Percentiles rank a stretch among this genome's conserved stretches.
Conservation (phyloP, 2,797 vertebrate species). For the Sebastes vulpes region DNA sequence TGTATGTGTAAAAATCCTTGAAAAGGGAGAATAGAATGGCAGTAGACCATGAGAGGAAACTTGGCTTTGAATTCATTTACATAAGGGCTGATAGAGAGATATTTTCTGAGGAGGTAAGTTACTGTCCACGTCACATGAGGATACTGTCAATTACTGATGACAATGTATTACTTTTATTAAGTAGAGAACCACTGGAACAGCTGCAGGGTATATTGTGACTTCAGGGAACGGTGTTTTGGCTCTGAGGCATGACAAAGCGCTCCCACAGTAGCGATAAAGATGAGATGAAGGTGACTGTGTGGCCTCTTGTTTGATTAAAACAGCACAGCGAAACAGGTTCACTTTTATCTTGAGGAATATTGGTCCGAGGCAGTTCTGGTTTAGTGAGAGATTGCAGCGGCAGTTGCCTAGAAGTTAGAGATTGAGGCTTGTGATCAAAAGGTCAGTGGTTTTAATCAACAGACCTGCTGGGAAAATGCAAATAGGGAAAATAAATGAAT, state of each 20-base stretch:
- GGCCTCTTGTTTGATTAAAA: constrained; percentile 62
- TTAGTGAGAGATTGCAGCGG: constrained; percentile 15
- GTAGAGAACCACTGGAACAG: constrained; percentile 51
- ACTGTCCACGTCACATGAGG: constrained; percentile 39
- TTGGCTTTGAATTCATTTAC: constrained; percentile 45
- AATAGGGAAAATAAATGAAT: constrained; percentile 23
- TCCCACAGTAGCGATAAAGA: constrained; percentile 48
- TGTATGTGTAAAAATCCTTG: constrained; percentile 9
- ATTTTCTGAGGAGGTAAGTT: constrained; percentile 17
- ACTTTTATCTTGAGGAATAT: constrained; percentile 29
- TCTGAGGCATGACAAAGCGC: constrained; percentile 18
- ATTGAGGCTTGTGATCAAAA: constrained; percentile 33
- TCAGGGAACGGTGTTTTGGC: constrained; percentile 45
- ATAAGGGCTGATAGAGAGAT: constrained; percentile 43
- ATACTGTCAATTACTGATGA: constrained; percentile 64
- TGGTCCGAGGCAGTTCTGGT: constrained; percentile 8
- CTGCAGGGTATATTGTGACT: constrained; percentile 46
- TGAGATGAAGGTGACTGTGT: constrained; percentile 45
- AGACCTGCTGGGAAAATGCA: constrained; percentile 7
- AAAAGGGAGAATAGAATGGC: constrained; percentile 29
- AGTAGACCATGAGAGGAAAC: constrained; percentile 4
- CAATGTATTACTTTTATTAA: constrained; percentile 61
- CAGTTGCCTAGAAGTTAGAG: constrained; percentile 11
- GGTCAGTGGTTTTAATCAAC: constrained; percentile 56
- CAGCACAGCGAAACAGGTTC: constrained; percentile 9